Evolutionary conservation across 2,113 vertebrate genomes (phyloP).

Genomic region (Ploceus nigricollis): DNA sequence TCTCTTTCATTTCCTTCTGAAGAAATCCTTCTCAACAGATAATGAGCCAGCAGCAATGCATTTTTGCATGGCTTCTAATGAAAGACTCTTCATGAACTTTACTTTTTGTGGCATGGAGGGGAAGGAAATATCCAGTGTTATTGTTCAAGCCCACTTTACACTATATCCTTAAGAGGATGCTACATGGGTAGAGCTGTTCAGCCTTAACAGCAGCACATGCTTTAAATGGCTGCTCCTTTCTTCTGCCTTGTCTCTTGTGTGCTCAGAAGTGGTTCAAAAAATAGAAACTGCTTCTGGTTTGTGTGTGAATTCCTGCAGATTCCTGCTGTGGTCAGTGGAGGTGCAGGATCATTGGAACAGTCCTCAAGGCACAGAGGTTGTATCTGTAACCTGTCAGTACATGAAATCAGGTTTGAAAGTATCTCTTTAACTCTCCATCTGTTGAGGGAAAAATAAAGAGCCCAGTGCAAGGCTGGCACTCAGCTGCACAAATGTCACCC

Average conservation of each 20-base stretch:
- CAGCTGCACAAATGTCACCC: neutral
- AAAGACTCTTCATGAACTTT: neutral
- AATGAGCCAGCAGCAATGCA: neutral
- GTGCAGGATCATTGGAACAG: neutral
- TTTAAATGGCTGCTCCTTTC: neutral
- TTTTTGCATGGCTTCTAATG: neutral
- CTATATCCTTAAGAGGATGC: neutral
- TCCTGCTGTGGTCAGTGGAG: neutral
- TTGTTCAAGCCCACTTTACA: neutral
- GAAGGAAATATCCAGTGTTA: neutral
- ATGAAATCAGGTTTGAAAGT: neutral
- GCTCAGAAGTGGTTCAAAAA: neutral
- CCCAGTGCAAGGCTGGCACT: neutral
- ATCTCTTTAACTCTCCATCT: neutral
- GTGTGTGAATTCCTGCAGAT: neutral
- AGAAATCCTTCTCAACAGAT: neutral
- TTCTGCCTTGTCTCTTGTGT: neutral
- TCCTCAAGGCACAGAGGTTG: neutral
- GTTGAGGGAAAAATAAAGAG: neutral
- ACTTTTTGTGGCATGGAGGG: neutral
- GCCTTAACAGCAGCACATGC: neutral
- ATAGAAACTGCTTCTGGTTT: neutral
- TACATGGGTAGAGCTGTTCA: neutral
- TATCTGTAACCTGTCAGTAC: neutral
- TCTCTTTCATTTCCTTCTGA: neutral